Percentiles rank a stretch among this genome's conserved stretches.
Evolutionary conservation across 2,113 vertebrate species (phyloP).

Genomic region (Fulica atra): DNA sequence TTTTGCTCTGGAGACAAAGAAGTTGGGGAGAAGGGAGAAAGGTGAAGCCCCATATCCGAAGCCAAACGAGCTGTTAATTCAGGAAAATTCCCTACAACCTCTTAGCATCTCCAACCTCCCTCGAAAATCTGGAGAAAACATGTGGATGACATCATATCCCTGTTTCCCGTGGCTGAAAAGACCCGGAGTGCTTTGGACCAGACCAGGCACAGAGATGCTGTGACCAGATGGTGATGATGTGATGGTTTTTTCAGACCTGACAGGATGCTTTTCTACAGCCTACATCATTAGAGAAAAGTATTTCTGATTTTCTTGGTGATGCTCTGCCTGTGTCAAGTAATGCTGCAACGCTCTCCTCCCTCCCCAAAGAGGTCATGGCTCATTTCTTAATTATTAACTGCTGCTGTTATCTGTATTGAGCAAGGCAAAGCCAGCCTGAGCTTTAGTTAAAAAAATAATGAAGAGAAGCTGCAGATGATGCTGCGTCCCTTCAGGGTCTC

Average conservation of each 20-base stretch:
- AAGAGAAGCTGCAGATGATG: not conserved
- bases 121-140: not conserved
- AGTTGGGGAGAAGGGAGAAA: not conserved
- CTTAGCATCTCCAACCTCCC: not conserved
- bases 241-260: not conserved
- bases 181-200: not conserved
- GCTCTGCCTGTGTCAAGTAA: not conserved
- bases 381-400: conserved; percentile 55
- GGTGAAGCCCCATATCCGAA: not conserved
- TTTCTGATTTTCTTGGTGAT: not conserved
- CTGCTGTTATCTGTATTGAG: not conserved
- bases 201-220: not conserved
- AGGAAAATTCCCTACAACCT: not conserved
- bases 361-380: not conserved
- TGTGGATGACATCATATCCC: rapidly evolving
- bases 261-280: not conserved
- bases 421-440: not conserved
- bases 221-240: rapidly evolving
- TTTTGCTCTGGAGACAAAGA: not conserved
- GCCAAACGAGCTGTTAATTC: not conserved
- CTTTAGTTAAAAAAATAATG: not conserved
- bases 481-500: not conserved
- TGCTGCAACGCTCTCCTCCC: not conserved
- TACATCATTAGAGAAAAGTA: not conserved
- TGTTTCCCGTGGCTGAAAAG: not conserved